Percentiles rank a stretch among this genome's conserved stretches.
These are phyloP conservation scores for Drosophila helvetica DNA, from an alignment of 2,888 invertebrate genomes.

Conservation along the genomic window DNA sequence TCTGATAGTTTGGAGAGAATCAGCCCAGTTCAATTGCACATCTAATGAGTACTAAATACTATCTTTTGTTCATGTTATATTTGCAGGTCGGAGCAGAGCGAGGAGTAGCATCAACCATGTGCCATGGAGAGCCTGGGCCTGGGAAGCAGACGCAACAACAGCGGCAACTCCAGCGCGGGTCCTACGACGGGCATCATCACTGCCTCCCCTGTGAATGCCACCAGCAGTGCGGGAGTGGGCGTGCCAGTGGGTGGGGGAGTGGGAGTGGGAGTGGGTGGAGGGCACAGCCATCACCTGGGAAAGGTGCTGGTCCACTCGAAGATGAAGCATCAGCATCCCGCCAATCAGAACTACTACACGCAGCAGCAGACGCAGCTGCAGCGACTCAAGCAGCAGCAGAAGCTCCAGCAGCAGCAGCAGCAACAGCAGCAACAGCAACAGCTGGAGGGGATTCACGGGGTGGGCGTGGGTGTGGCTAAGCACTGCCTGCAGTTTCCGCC, in stretches of 20 bases:
- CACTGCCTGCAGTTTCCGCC: constrained; percentile 87
- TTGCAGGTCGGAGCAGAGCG: constrained; percentile 43
- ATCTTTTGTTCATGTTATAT: background rate
- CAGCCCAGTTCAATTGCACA: background rate
- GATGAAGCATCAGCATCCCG: constrained; percentile 64
- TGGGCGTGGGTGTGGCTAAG: constrained; percentile 54
- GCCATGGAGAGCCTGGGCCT: constrained; percentile 84
- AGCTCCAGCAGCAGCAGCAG: constrained; percentile 58
- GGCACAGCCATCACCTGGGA: constrained; percentile 34
- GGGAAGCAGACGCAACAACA: constrained; percentile 81
- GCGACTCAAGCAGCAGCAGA: constrained; percentile 66
- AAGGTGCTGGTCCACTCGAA: constrained; percentile 41
- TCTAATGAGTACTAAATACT: background rate
- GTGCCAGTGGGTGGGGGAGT: constrained; percentile 24
- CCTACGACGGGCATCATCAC: constrained; percentile 40
- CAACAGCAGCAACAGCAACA: constrained; percentile 47
- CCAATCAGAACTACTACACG: constrained; percentile 72
- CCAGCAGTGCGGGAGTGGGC: constrained; percentile 42
- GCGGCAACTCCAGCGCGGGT: constrained; percentile 62
- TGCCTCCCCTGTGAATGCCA: constrained; percentile 48
- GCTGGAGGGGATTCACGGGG: constrained; percentile 52
- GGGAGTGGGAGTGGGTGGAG: constrained; percentile 32
- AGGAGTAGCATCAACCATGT: constrained; percentile 67
- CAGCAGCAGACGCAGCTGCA: constrained; percentile 68
- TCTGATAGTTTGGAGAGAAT: too few relatives aligned